These are phyloP conservation scores for Antennarius maculatus DNA, from an alignment of 2,797 vertebrate species.

Conservation along the genomic window DNA sequence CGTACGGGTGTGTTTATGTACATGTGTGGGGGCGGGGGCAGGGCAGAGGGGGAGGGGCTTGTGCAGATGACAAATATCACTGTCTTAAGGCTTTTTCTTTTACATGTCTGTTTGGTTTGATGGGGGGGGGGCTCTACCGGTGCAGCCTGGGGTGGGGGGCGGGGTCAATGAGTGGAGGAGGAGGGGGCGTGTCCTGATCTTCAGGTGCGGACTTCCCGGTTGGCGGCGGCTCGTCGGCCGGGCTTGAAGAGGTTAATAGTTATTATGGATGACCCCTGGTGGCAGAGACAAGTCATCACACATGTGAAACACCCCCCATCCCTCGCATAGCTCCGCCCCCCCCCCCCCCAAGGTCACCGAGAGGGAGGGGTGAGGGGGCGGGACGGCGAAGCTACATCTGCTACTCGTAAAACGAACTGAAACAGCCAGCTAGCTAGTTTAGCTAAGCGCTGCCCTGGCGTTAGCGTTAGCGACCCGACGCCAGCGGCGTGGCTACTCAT, in stretches of 20 bases:
- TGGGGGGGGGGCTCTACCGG: conserved; percentile 26
- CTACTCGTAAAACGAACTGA: conserved; percentile 75
- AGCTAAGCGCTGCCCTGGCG: conserved; percentile 49
- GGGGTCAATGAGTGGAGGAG: neutral
- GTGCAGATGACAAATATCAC: conserved; percentile 68
- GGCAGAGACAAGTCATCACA: conserved; percentile 91
- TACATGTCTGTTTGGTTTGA: conserved; percentile 52
- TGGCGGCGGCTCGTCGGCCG: conserved; percentile 19
- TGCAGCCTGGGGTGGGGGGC: neutral
- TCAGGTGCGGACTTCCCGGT: conserved; percentile 33
- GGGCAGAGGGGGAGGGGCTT: conserved; percentile 17
- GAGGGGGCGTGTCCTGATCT: conserved; percentile 35
- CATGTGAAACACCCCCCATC: conserved; percentile 41
- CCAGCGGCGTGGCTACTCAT: conserved; percentile 64
- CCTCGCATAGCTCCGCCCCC: neutral
- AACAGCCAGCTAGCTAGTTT: conserved; percentile 74
- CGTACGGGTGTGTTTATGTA: conserved; percentile 43
- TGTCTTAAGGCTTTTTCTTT: conserved; percentile 81
- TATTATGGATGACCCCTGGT: conserved; percentile 98
- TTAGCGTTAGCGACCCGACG: conserved; percentile 49
- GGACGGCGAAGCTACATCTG: conserved; percentile 79
- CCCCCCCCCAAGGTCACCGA: conserved; percentile 32
- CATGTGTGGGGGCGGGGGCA: conserved; percentile 35
- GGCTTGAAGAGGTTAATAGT: conserved; percentile 78
- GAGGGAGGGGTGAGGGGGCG: conserved; percentile 24